These are phyloP conservation scores for Tenebrosternarchus preto DNA, from an alignment of 2,113 vertebrate genomes.

Conservation along the genomic window DNA sequence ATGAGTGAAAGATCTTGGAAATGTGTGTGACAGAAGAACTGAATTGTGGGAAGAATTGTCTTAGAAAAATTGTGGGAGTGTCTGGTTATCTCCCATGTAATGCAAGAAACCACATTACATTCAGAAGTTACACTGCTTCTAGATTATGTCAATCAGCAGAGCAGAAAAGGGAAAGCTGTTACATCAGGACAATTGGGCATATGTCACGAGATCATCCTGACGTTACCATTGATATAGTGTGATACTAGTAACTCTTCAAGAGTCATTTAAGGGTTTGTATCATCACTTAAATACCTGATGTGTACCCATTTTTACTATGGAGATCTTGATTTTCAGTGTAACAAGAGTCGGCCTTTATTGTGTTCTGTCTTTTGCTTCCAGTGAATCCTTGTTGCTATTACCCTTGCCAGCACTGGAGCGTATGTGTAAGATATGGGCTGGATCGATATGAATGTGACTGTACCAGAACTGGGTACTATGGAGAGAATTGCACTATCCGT, in stretches of 20 bases:
- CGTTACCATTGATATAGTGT: neutral
- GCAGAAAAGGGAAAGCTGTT: slow-evolving; percentile 21
- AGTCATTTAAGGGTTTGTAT: neutral
- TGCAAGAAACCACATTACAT: slow-evolving; percentile 23
- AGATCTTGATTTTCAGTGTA: neutral
- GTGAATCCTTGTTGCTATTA: slow-evolving; percentile 94
- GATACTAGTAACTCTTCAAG: neutral
- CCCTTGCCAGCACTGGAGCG: slow-evolving; percentile 87
- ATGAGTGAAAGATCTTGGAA: neutral
- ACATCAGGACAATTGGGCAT: neutral
- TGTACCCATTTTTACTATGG: neutral
- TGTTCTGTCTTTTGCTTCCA: slow-evolving; percentile 62
- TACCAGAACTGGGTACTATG: slow-evolving; percentile 84
- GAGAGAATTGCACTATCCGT: slow-evolving; percentile 88
- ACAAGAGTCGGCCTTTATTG: neutral
- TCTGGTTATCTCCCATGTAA: slow-evolving; percentile 29
- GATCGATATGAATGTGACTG: slow-evolving; percentile 87
- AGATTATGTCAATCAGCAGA: slow-evolving; percentile 17
- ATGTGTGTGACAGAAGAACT: neutral
- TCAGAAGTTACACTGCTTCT: slow-evolving; percentile 23
- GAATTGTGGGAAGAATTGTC: too few relatives aligned
- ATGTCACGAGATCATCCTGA: neutral
- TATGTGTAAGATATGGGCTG: slow-evolving; percentile 81
- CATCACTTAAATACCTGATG: neutral
- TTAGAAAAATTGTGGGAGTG: neutral